Conservation (phyloP, 2,888 invertebrate species). For the Platycheirus albimanus region DNA sequence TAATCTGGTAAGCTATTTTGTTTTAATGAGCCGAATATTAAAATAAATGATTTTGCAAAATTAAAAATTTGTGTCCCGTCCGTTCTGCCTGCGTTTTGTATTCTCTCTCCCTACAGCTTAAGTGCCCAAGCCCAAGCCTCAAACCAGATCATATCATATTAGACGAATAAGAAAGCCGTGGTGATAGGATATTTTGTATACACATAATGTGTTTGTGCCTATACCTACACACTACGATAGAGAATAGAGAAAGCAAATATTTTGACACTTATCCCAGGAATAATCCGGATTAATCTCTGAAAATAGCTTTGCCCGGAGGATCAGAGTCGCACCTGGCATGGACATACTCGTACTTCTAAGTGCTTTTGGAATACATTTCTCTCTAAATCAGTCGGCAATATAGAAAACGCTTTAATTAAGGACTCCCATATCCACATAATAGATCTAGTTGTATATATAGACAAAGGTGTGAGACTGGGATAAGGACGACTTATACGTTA, state of each 20-base stretch:
- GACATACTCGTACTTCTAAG: not conserved
- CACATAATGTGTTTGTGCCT: too few relatives aligned
- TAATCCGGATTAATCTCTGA: conserved; percentile 59
- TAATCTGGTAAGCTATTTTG: not conserved
- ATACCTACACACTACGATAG: too few relatives aligned
- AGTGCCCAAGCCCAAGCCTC: not conserved
- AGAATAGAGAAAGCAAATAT: conserved; percentile 25
- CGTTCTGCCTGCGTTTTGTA: too few relatives aligned
- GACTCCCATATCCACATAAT: conserved; percentile 31
- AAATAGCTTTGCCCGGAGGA: conserved; percentile 52
- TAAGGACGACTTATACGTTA: conserved; percentile 8
- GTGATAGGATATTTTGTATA: too few relatives aligned
- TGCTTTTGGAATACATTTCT: conserved; percentile 26
- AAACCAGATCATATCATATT: not conserved
- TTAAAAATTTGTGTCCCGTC: not conserved
- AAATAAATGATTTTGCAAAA: not conserved
- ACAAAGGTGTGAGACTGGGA: conserved; percentile 9
- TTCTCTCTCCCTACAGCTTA: too few relatives aligned
- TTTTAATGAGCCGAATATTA: not conserved
- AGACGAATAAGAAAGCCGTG: not conserved
- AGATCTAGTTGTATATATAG: not conserved
- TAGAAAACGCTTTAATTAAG: conserved; percentile 62
- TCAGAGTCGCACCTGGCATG: conserved; percentile 56
- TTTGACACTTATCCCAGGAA: conserved; percentile 56
- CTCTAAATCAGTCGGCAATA: conserved; percentile 31